Evolutionary conservation across 2,888 invertebrate species (phyloP).

Genomic region (Pycnomerus fuliginosus): DNA sequence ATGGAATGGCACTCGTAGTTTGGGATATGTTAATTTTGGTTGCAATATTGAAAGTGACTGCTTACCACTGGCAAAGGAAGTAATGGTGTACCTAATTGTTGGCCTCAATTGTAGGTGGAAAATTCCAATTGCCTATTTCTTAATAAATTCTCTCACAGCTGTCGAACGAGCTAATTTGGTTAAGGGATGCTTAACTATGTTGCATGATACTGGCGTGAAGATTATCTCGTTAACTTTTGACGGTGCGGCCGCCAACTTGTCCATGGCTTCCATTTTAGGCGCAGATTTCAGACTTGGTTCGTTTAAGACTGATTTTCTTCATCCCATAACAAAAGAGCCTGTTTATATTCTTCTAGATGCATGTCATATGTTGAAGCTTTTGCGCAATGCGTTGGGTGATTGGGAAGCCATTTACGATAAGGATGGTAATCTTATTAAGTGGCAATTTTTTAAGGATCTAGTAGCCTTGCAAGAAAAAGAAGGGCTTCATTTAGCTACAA

Average conservation of each 20-base stretch:
- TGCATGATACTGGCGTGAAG: slow-evolving; percentile 6
- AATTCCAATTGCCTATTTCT: slow-evolving; percentile 17
- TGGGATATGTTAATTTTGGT: slow-evolving; percentile 21
- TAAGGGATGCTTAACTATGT: slow-evolving; percentile 6
- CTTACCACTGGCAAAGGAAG: slow-evolving; percentile 17
- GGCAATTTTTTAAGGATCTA: slow-evolving; percentile 2
- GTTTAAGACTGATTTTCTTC: slow-evolving; percentile 6
- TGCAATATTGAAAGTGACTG: slow-evolving; percentile 9
- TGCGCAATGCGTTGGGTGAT: slow-evolving; percentile 12
- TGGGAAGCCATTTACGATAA: not conserved
- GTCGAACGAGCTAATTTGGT: slow-evolving; percentile 13
- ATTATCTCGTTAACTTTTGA: slow-evolving; percentile 18
- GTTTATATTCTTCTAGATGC: slow-evolving; percentile 14
- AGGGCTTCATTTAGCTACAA: not conserved
- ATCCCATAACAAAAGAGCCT: slow-evolving; percentile 9
- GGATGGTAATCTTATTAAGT: not conserved
- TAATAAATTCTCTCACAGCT: slow-evolving; percentile 9
- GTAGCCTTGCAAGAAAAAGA: not conserved
- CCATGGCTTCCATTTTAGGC: slow-evolving; percentile 2
- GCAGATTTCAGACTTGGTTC: slow-evolving; percentile 1
- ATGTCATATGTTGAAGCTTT: slow-evolving; percentile 16
- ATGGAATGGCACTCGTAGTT: slow-evolving; percentile 13
- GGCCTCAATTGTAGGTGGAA: slow-evolving; percentile 15
- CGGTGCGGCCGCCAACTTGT: slow-evolving; percentile 8
- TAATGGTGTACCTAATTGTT: slow-evolving; percentile 14